Conservation (phyloP, 2,888 invertebrate genomes). For the Drosophila paranaensis region DNA sequence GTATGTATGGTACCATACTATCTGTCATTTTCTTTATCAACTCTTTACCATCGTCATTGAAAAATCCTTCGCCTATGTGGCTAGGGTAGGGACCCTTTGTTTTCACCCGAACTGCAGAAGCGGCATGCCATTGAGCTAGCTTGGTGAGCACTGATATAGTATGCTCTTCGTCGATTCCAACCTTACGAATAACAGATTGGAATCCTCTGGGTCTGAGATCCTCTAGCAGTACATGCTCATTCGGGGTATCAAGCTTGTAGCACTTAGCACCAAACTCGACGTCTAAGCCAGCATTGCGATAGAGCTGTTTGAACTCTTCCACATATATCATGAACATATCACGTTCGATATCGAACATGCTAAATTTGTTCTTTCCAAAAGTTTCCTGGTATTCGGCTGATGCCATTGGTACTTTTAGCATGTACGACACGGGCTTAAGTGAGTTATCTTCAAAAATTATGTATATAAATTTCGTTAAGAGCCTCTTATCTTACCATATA, state of each 20-base stretch:
- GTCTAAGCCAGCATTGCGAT: constrained; percentile 46
- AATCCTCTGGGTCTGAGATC: constrained; percentile 71
- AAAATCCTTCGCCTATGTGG: constrained; percentile 15
- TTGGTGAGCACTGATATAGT: constrained; percentile 72
- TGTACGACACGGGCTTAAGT: constrained; percentile 31
- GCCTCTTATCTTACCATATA: too few relatives aligned
- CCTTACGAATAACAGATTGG: constrained; percentile 65
- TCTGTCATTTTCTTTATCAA: constrained; percentile 31
- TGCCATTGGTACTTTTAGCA: constrained; percentile 42
- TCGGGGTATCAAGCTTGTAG: constrained; percentile 31
- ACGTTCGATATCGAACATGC: constrained; percentile 64
- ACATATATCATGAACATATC: constrained; percentile 61
- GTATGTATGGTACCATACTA: constrained; percentile 18
- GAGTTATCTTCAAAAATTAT: constrained; percentile 23
- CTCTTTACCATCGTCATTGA: constrained; percentile 31
- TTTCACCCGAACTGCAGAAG: constrained; percentile 70
- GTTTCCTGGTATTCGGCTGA: constrained; percentile 35
- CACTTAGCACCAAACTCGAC: constrained; percentile 57
- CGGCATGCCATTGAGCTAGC: constrained; percentile 81
- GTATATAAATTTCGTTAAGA: background rate
- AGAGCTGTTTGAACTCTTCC: constrained; percentile 59
- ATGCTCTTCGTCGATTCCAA: constrained; percentile 74
- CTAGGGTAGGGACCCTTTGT: constrained; percentile 59
- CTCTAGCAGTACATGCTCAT: constrained; percentile 67
- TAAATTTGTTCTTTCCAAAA: constrained; percentile 29